Conservation (phyloP, 2,888 invertebrate species). For the Taphrorychus bicolor region DNA sequence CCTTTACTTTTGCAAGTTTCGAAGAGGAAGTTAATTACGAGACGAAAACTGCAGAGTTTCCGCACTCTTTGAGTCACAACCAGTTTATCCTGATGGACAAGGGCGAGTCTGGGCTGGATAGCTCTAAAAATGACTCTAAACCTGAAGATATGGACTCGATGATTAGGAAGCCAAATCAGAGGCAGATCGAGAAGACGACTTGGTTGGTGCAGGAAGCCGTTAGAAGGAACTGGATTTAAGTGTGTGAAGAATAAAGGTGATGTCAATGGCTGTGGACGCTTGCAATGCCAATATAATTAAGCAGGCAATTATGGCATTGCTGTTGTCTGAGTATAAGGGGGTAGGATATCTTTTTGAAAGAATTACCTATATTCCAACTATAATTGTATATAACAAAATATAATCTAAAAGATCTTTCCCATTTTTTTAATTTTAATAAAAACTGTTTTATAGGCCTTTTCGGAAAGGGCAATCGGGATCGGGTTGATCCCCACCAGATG, state of each 20-base stretch:
- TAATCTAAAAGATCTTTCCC: too few relatives aligned
- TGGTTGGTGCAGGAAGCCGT: constrained; percentile 13
- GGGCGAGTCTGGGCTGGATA: constrained; percentile 9
- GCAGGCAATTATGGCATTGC: too few relatives aligned
- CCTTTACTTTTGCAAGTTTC: constrained; percentile 13
- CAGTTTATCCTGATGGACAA: constrained; percentile 17
- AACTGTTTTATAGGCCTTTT: too few relatives aligned
- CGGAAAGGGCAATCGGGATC: too few relatives aligned
- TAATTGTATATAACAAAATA: too few relatives aligned
- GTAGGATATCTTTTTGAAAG: too few relatives aligned
- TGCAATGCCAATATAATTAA: not conserved
- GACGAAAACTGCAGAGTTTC: constrained; percentile 11
- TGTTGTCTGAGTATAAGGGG: too few relatives aligned
- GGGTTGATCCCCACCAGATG: too few relatives aligned
- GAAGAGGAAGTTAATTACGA: constrained; percentile 17
- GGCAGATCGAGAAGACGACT: constrained; percentile 18
- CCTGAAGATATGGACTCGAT: not conserved
- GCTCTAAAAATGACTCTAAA: constrained; percentile 20
- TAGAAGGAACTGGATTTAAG: constrained; percentile 23
- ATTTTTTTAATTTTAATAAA: too few relatives aligned
- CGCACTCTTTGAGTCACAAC: constrained; percentile 11
- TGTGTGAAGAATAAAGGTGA: not conserved
- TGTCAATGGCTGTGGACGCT: not conserved
- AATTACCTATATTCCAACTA: too few relatives aligned
- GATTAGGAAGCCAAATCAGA: not conserved